Conservation (phyloP, 92 coral and sea anemone species). For the Desmophyllum pertusum region DNA sequence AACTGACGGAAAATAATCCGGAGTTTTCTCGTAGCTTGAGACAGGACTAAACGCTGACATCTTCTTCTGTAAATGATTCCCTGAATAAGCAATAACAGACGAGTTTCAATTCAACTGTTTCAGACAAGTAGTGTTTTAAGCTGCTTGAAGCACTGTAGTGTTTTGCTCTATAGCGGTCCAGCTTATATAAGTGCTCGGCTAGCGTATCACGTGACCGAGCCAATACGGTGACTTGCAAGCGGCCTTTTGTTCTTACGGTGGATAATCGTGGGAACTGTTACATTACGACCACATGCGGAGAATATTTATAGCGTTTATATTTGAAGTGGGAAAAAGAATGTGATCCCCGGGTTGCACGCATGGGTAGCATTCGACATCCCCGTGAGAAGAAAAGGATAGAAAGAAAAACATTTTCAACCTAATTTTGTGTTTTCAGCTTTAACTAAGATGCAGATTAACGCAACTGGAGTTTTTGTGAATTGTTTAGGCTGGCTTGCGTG, state of each 20-base stretch:
- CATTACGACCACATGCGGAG: slow-evolving; percentile 57
- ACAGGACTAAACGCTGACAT: slow-evolving; percentile 57
- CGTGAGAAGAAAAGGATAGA: not conserved
- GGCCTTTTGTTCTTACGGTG: slow-evolving; percentile 35
- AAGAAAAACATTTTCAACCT: slow-evolving; percentile 7
- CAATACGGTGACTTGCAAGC: slow-evolving; percentile 19
- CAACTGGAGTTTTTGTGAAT: slow-evolving; percentile 30
- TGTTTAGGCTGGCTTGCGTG: slow-evolving; percentile 59
- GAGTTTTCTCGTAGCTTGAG: slow-evolving; percentile 40
- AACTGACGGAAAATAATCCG: slow-evolving; percentile 27
- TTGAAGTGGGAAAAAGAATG: slow-evolving; percentile 48
- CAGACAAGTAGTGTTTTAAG: slow-evolving; percentile 4
- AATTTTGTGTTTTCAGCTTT: slow-evolving; percentile 29
- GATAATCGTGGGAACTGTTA: slow-evolving; percentile 54
- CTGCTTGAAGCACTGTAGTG: slow-evolving; percentile 14
- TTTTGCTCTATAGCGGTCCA: not conserved
- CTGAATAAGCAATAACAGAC: slow-evolving; percentile 12
- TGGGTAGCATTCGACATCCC: slow-evolving; percentile 28
- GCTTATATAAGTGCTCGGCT: slow-evolving; percentile 27
- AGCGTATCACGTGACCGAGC: slow-evolving; percentile 43
- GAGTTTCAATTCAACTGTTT: not conserved
- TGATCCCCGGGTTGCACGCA: slow-evolving; percentile 53
- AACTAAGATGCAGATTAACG: slow-evolving; percentile 24
- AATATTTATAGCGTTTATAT: slow-evolving; percentile 60
- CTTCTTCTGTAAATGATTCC: slow-evolving; percentile 1